Evolutionary conservation across 2,113 vertebrate species (phyloP), one percentile per base, ranked within the genome.

Genomic region (Rhadina sibilatrix): DNA sequence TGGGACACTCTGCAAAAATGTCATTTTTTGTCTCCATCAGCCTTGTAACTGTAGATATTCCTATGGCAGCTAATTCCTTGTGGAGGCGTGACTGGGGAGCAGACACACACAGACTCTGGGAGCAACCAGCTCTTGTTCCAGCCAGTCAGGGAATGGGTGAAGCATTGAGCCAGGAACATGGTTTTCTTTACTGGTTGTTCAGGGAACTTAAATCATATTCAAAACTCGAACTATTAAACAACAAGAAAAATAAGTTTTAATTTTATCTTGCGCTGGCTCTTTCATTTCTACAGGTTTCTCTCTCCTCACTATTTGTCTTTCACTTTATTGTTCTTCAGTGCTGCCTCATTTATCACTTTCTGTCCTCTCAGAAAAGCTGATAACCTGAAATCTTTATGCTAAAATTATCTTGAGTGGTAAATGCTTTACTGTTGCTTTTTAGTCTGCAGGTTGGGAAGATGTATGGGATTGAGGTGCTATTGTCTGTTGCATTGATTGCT

Each of bases 21-120:
- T 53, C 28, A 16, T 42, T 31, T 31, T 60, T 68, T 93, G 87
- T 86, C 52, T 83, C 44, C 78, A 31, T 87, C 64, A 74, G 3
- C 69, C n/a, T 90, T 66, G 76, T 78, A 56, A 90, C 71, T 93
- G 88, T 93, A 94, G 60, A 93, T 95, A 65, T 28, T 94, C 69
- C 69, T 89, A 52, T 93, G 94, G 92, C 93, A 95, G 92, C 85
- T 96, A 95, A 92, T 68, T 91, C 66, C 49, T 83, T 2, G 0
- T 16, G 60, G 88, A 88, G 76, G 68, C 65, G 54, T 0, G 1
- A 30, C 3, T 1, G 6, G 13, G 50, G 59, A 81, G 64, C 66
- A 61, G 78, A 15, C 25, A 68, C 47, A 69, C 17, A 49, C 21
- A 71, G 69, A 64, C 77, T 69, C 56, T 66, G 44, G 75, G 89